Evolutionary conservation across 2,113 vertebrate species (phyloP).

Genomic region (Melanerpes aurifrons): DNA sequence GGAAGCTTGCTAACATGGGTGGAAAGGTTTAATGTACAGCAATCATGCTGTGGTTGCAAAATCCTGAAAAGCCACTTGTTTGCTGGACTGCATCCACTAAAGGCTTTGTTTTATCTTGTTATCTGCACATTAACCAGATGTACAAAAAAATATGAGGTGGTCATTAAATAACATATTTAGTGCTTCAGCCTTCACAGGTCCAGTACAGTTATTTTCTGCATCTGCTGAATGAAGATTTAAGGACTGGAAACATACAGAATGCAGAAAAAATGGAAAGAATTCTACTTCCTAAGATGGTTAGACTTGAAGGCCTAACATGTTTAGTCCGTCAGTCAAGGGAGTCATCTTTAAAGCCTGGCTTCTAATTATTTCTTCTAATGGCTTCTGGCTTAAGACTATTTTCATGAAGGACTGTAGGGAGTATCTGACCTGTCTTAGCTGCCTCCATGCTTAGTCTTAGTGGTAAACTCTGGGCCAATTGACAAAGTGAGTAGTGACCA

Average conservation of each 20-base stretch:
- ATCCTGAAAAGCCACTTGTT: not conserved
- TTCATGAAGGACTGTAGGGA: not conserved
- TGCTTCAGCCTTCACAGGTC: not conserved
- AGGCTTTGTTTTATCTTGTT: not conserved
- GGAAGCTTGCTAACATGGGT: not conserved
- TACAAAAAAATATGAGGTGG: not conserved
- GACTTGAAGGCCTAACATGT: not conserved
- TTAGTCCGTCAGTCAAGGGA: not conserved
- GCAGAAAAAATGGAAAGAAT: not conserved
- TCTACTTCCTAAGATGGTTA: not conserved
- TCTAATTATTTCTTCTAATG: not conserved
- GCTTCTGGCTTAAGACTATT: not conserved
- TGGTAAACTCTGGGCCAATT: not conserved
- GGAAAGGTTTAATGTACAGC: not conserved
- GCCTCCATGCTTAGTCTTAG: not conserved
- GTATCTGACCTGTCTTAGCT: not conserved
- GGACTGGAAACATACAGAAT: not conserved
- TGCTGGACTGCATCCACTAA: not conserved
- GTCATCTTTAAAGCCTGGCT: not conserved
- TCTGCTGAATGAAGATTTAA: not conserved
- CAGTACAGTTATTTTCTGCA: not conserved
- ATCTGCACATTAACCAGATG: not conserved
- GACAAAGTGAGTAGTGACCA: not conserved
- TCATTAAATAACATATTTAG: constrained; percentile 11
- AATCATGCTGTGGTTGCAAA: not conserved